Conservation (phyloP, 23 tunicate genomes). For the Oikopleura dioica region DNA sequence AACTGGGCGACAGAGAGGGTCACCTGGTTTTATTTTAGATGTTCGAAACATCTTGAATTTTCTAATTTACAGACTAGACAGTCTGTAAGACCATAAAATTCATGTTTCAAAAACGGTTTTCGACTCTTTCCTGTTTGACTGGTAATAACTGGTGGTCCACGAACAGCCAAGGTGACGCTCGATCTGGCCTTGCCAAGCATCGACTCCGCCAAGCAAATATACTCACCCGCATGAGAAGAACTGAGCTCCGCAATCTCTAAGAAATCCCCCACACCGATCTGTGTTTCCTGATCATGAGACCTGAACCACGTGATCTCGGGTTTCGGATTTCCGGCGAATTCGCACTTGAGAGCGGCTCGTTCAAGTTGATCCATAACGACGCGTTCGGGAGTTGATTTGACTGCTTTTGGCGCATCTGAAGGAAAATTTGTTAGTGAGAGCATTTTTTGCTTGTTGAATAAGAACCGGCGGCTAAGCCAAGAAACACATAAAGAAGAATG, state of each 20-base stretch:
- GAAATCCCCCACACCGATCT: background rate
- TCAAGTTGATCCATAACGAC: background rate
- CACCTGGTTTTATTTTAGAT: too few species aligned
- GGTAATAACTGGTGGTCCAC: background rate
- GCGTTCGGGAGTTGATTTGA: background rate
- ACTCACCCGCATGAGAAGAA: background rate
- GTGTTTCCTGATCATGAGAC: too few species aligned
- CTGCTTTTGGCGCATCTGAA: slow-evolving; percentile 14
- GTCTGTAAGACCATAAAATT: too few species aligned
- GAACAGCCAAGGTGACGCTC: background rate
- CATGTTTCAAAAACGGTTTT: too few species aligned
- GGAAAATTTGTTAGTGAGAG: too few species aligned
- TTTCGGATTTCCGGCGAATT: background rate
- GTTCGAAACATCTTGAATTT: too few species aligned
- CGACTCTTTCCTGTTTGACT: background rate
- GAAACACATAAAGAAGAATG: too few species aligned
- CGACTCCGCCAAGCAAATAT: background rate
- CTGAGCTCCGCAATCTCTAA: background rate
- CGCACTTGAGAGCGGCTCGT: background rate
- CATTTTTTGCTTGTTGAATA: too few species aligned
- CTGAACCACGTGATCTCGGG: background rate
- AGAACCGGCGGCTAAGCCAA: too few species aligned
- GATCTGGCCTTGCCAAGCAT: background rate
- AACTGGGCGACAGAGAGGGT: too few species aligned
- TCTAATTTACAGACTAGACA: too few species aligned